Base-by-base conservation (phyloP, 2,113 vertebrate species). In the Neolamprologus tretocephalus region DNA sequence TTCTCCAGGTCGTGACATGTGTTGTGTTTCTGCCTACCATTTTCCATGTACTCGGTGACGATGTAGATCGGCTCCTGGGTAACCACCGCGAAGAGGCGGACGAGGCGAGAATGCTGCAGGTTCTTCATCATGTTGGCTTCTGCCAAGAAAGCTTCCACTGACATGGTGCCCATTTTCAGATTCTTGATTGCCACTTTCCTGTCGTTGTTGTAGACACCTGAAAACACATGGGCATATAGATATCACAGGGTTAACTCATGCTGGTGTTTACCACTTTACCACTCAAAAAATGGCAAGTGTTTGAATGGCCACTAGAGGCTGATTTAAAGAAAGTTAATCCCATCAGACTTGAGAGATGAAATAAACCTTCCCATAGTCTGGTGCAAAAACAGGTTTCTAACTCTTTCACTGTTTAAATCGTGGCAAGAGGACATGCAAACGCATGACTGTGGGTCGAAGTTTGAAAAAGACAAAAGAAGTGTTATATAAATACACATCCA, bases 51-150 rank as follows among this genome's bases (percentile, higher is more conserved):
- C 92, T 99, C 99, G 0, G 99, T 99, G 95, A 99, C 97, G 91
- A 99, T 99, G 90, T 95, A 99, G 92, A 99, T 99, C 58, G 99
- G 99, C 91, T 99, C 98, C 94, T 98, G 97, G 1, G 98, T 99
- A 49, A 99, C 99, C 89, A 99, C 98, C 0, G 99, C 98, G 1
- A 99, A 98, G 8, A 99, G 98, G 61, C 98, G 96, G 71, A 99
- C 99, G 28, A 99, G 96, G 66, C 97, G 94, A 0, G 91, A 80
- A 91, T 99, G 99, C 89, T 98, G 98, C 93, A 99, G 94, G 93
- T 97, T 97, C 95, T 99, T 99, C 99, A 99, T 99, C 90, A 99
- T 97, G 96, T 99, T 99, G 89, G 99, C 99, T 87, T 99, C 98
- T 0, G 97, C 98, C 92, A 99, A 94, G 96, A 99, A 99, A 51